Evolutionary conservation across 2,888 invertebrate genomes (phyloP).

Genomic region (Sicus ferrugineus): DNA sequence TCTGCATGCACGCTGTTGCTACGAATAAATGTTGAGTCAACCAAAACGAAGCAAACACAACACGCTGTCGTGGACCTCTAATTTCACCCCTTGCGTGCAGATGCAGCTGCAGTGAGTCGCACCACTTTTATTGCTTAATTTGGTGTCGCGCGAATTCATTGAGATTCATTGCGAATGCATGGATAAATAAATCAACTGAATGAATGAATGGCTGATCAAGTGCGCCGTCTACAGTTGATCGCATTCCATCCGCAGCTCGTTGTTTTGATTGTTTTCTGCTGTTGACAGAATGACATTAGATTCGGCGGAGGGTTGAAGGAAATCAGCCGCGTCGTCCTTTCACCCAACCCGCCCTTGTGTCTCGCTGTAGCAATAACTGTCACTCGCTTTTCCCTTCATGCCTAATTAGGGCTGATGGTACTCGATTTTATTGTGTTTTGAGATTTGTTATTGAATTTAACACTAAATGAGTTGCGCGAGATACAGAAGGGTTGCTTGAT

Average conservation of each 20-base stretch:
- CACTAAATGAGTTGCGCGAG: too few species aligned
- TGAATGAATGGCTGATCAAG: not conserved
- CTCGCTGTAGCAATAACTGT: not conserved
- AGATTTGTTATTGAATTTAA: too few species aligned
- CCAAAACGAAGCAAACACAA: slow-evolving; percentile 18
- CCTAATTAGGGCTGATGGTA: too few species aligned
- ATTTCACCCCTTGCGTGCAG: not conserved
- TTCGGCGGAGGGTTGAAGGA: too few species aligned
- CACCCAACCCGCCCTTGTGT: too few species aligned
- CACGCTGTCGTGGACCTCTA: not conserved
- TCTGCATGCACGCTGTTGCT: not conserved
- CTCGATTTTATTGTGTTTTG: too few species aligned
- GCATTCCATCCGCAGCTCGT: not conserved
- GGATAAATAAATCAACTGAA: slow-evolving; percentile 25
- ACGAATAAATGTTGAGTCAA: slow-evolving; percentile 21
- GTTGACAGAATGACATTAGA: not conserved
- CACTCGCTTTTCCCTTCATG: not conserved
- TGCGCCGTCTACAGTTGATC: not conserved
- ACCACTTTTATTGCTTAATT: slow-evolving; percentile 13
- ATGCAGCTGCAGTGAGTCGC: not conserved
- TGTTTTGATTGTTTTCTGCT: not conserved
- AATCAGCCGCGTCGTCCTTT: not conserved
- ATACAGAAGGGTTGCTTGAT: too few species aligned
- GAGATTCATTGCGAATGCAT: slow-evolving; percentile 15
- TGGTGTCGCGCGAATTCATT: slow-evolving; percentile 3